phyloP scores from a whole-genome alignment of 37 sponge, comb jelly and placozoan species.

The Geodia barretti region DNA sequence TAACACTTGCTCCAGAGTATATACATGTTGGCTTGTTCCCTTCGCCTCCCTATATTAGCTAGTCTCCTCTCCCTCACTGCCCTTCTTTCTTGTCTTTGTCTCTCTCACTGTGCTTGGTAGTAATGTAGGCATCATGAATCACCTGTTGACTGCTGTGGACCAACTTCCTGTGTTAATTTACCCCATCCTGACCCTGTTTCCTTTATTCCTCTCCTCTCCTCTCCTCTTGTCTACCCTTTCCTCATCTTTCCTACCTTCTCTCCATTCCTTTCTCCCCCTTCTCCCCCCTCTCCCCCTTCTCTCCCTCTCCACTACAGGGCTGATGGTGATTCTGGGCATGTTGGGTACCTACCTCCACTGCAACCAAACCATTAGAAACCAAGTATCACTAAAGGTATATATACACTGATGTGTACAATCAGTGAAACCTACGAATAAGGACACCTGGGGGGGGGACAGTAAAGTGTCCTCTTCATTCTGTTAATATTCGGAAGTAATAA shows the following conservation, averaged over 20 bases:
- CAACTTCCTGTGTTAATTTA: background rate
- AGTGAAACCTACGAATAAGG: too few species aligned
- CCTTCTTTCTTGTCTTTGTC: background rate
- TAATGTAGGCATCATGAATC: background rate
- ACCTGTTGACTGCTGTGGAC: background rate
- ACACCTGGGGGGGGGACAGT: too few species aligned
- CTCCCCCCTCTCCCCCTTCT: conserved; percentile 7
- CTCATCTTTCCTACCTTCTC: background rate
- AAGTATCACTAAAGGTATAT: conserved; percentile 74
- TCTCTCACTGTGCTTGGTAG: background rate
- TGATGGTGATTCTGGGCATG: conserved; percentile 78
- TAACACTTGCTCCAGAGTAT: too few species aligned
- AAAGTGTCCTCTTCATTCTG: too few species aligned
- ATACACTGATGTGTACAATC: too few species aligned
- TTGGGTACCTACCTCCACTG: conserved; percentile 65
- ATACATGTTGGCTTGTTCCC: too few species aligned
- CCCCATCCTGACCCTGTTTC: background rate
- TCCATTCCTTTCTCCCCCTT: conserved; percentile 4
- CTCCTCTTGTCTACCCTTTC: too few species aligned
- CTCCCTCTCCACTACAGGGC: conserved; percentile 34
- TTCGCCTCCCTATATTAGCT: background rate
- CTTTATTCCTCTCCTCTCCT: background rate
- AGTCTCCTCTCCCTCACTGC: background rate
- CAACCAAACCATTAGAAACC: conserved; percentile 52
- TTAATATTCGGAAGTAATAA: too few species aligned